Evolutionary conservation across 2,113 vertebrate species (phyloP).

Genomic region (Spea bombifrons): DNA sequence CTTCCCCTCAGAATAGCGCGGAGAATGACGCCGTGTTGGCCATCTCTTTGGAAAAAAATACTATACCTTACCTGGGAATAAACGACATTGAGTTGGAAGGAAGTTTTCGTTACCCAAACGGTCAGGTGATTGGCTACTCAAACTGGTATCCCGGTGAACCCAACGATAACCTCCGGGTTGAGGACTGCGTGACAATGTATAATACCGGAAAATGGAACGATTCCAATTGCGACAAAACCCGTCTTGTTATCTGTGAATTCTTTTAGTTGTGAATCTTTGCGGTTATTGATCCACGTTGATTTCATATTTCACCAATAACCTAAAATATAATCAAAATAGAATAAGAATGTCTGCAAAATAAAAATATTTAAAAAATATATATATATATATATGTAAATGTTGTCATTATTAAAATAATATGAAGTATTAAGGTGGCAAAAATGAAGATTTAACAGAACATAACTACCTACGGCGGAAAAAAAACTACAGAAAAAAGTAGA

Average conservation of each 20-base stretch:
- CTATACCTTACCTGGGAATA: constrained; percentile 52
- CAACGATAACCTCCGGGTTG: constrained; percentile 39
- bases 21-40: constrained; percentile 55
- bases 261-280: constrained; percentile 7
- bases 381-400: too few relatives aligned
- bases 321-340: too few relatives aligned
- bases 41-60: constrained; percentile 45
- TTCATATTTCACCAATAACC: too few relatives aligned
- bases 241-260: constrained; percentile 60
- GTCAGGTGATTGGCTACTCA: constrained; percentile 35
- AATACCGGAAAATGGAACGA: constrained; percentile 60
- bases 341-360: too few relatives aligned
- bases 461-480: too few relatives aligned
- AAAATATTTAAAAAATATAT: too few relatives aligned
- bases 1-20: constrained; percentile 48
- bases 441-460: too few relatives aligned
- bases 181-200: constrained; percentile 58
- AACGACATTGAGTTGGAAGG: constrained; percentile 51
- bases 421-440: too few relatives aligned
- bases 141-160: constrained; percentile 58
- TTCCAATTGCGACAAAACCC: constrained; percentile 33
- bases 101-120: constrained; percentile 52
- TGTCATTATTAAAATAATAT: too few relatives aligned
- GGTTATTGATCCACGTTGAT: too few relatives aligned
- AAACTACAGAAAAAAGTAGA: too few relatives aligned